These are phyloP conservation scores for Cephus nigrinus DNA, from an alignment of 2,888 invertebrate genomes.

Conservation along the genomic window DNA sequence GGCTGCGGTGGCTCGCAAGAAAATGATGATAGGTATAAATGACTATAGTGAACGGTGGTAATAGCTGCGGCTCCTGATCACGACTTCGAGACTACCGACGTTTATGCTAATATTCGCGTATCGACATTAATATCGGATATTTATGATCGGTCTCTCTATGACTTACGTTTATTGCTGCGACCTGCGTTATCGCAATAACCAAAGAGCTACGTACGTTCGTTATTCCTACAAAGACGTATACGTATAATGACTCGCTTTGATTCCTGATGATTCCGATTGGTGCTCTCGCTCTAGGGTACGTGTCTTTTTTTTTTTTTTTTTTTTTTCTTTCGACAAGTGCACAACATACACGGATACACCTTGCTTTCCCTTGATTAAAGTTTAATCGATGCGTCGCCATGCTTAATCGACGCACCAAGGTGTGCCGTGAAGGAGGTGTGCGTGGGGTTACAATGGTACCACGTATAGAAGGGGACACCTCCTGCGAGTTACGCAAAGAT, in stretches of 20 bases:
- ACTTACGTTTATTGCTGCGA: constrained; percentile 64
- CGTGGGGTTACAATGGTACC: not conserved
- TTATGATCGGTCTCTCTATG: constrained; percentile 61
- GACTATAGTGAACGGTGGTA: not conserved
- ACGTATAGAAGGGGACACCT: not conserved
- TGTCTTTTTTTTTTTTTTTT: not conserved
- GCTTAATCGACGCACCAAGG: not conserved
- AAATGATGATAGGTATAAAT: not conserved
- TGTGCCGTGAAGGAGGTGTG: not conserved
- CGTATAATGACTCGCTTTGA: not conserved
- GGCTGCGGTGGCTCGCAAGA: not conserved
- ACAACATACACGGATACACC: not conserved
- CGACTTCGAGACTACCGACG: constrained; percentile 29
- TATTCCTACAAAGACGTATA: not conserved
- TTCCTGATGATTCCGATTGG: not conserved
- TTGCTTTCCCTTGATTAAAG: not conserved
- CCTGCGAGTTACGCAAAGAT: not conserved
- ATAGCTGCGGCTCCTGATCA: not conserved
- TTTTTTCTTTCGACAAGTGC: not conserved
- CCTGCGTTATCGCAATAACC: constrained; percentile 56
- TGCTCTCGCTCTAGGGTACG: not conserved
- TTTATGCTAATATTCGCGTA: constrained; percentile 63
- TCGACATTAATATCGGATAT: constrained; percentile 65
- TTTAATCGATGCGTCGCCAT: not conserved
- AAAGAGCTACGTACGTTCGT: not conserved